phyloP scores from a whole-genome alignment of 1,140 invertebrate genomes.

The Ericerus pela region DNA sequence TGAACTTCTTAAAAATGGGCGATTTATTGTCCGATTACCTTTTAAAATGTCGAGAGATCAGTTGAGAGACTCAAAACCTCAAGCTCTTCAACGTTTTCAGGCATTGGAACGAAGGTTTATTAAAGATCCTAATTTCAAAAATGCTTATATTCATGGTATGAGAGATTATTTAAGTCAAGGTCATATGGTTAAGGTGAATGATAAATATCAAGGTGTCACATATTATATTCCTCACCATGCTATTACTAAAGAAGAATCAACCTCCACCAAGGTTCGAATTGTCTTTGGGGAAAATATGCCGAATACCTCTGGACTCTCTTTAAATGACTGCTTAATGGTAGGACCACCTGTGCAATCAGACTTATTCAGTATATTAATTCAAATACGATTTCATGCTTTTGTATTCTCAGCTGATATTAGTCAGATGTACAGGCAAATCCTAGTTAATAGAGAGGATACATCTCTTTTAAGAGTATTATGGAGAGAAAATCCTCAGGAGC shows the following conservation, averaged over 20 bases:
- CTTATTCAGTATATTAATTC: conserved; percentile 28
- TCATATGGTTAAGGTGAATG: conserved; percentile 28
- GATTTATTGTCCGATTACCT: conserved; percentile 15
- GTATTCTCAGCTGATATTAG: conserved; percentile 27
- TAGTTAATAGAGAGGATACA: conserved; percentile 17
- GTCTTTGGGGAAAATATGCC: conserved; percentile 29
- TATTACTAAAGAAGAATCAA: conserved; percentile 20
- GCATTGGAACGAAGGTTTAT: conserved; percentile 14
- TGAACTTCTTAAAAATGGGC: background rate
- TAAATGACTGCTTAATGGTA: conserved; percentile 28
- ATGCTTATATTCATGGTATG: conserved; percentile 26
- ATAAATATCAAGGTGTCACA: background rate
- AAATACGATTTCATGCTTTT: conserved; percentile 25
- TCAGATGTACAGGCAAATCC: conserved; percentile 21
- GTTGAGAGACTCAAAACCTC: conserved; percentile 8
- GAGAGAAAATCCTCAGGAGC: conserved; percentile 16
- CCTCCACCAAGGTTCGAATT: conserved; percentile 26
- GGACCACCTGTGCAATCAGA: conserved; percentile 31
- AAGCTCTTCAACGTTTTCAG: conserved; percentile 16
- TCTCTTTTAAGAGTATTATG: conserved; percentile 24
- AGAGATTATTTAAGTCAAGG: conserved; percentile 26
- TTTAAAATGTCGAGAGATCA: conserved; percentile 1
- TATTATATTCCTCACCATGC: conserved; percentile 26
- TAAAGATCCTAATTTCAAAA: background rate
- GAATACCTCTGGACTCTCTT: conserved; percentile 19